Conservation (phyloP, 2,888 invertebrate genomes). For the Netelia fuscicornis region DNA sequence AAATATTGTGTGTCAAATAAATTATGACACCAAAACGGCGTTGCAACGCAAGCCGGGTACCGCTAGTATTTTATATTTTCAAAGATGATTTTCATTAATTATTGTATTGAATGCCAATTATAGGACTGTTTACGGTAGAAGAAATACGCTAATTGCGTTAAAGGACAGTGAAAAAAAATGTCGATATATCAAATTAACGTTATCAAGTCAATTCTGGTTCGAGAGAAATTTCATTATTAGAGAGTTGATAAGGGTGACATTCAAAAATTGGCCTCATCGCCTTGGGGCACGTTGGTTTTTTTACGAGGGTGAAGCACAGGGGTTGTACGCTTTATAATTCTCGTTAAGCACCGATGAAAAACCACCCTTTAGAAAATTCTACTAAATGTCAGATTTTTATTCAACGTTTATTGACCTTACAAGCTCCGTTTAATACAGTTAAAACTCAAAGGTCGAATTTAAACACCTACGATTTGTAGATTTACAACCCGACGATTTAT, state of each 20-base stretch:
- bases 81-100: background rate
- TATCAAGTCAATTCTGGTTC: too few relatives aligned
- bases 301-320: background rate
- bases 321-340: background rate
- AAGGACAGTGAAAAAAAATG: too few relatives aligned
- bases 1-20: too few relatives aligned
- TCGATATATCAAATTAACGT: too few relatives aligned
- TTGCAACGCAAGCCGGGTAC: too few relatives aligned
- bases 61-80: background rate
- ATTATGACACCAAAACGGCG: too few relatives aligned
- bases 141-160: too few relatives aligned
- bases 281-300: background rate
- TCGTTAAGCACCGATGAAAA: conserved; percentile 8
- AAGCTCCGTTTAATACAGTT: background rate
- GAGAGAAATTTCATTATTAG: too few relatives aligned
- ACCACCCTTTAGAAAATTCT: background rate
- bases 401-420: background rate
- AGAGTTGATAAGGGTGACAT: too few relatives aligned
- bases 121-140: too few relatives aligned
- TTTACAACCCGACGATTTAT: too few relatives aligned
- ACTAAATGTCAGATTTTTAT: conserved; percentile 3
- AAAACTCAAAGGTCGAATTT: background rate
- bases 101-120: background rate
- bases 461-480: too few relatives aligned
- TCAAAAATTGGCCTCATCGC: background rate